Percentiles rank a stretch among this genome's conserved stretches.
phyloP scores from a whole-genome alignment of 2,797 vertebrate species.

The Sebastes kiyomatsui region DNA sequence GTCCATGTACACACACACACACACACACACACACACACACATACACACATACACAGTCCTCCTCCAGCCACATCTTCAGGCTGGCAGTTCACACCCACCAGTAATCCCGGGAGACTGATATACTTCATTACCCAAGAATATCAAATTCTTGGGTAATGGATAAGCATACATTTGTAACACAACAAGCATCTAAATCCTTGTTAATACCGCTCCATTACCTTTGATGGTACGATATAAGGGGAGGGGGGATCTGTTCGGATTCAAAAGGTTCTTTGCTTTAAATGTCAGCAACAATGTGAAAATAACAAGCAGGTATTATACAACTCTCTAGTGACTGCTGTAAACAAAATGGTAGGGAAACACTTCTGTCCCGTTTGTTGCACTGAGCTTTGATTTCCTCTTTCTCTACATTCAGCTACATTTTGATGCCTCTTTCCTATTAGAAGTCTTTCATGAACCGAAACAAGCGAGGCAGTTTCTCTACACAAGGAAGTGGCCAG shows the following conservation, averaged over 20 bases:
- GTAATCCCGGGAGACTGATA: constrained; percentile 60
- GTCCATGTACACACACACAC: background rate
- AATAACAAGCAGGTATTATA: constrained; percentile 11
- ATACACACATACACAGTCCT: constrained; percentile 9
- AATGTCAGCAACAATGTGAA: constrained; percentile 27
- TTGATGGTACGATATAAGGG: background rate
- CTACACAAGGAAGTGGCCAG: background rate
- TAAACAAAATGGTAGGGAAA: constrained; percentile 15
- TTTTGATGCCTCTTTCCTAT: constrained; percentile 10
- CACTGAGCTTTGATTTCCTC: background rate
- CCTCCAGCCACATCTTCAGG: constrained; percentile 48
- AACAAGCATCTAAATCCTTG: constrained; percentile 3
- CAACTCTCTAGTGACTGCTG: background rate
- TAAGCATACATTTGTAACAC: background rate
- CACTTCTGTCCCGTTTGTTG: background rate
- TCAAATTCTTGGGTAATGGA: constrained; percentile 39
- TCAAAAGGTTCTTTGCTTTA: constrained; percentile 22
- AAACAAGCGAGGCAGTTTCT: background rate
- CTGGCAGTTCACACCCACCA: constrained; percentile 62
- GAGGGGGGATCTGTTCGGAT: background rate
- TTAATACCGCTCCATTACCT: background rate
- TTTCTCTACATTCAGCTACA: background rate
- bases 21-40: background rate
- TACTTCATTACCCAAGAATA: constrained; percentile 59
- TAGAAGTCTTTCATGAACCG: background rate